Evolutionary conservation across 1,140 invertebrate genomes (phyloP).

Genomic region (Artemia franciscana): DNA sequence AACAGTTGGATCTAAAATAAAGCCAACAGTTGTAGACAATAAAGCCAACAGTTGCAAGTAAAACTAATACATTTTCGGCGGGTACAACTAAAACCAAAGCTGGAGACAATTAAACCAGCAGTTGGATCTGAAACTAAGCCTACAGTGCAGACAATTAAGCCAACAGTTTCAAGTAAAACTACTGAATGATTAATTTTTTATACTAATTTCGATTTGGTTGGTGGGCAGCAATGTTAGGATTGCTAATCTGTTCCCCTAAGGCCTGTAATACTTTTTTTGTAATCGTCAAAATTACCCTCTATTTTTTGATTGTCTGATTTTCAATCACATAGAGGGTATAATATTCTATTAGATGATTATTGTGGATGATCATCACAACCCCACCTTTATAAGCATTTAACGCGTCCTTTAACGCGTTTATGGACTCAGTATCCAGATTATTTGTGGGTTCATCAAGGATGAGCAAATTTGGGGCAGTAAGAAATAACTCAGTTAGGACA

Average conservation of each 20-base stretch:
- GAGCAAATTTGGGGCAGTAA: conserved; percentile 81
- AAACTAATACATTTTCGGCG: too few species aligned
- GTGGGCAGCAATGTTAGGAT: conserved; percentile 75
- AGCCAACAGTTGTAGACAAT: too few species aligned
- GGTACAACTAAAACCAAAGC: too few species aligned
- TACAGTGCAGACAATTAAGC: too few species aligned
- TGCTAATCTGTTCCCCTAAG: conserved; percentile 79
- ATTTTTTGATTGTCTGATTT: conserved; percentile 82
- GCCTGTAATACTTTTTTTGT: conserved; percentile 82
- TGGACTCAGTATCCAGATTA: conserved; percentile 95
- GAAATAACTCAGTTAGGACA: conserved; percentile 73
- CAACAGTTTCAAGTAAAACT: too few species aligned
- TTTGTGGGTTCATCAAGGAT: conserved; percentile 97
- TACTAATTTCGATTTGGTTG: too few species aligned
- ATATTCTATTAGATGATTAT: conserved; percentile 88
- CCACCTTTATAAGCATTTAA: conserved; percentile 85
- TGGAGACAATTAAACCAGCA: too few species aligned
- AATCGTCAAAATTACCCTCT: conserved; percentile 96
- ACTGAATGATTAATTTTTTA: too few species aligned
- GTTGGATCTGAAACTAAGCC: too few species aligned
- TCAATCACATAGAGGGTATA: conserved; percentile 93
- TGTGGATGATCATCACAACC: conserved; percentile 97
- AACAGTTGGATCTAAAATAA: too few species aligned
- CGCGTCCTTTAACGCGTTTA: conserved; percentile 93
- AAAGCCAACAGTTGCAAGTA: too few species aligned